Conservation (phyloP, 2,113 vertebrate species). For the Rhombomys opimus region DNA sequence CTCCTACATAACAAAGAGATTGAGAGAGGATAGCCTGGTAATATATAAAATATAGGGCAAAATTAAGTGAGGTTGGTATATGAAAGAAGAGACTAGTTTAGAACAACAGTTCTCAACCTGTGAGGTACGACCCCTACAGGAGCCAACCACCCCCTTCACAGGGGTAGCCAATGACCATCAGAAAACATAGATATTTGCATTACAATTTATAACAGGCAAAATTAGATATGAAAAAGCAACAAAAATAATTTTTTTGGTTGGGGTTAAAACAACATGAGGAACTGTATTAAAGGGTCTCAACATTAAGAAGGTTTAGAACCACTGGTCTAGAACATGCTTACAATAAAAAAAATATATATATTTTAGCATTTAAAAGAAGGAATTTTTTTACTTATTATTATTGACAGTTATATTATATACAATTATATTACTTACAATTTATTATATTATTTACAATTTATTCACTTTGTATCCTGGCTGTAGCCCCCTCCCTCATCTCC, state of each 20-base stretch:
- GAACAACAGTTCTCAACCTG: not conserved
- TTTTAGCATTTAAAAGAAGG: not conserved
- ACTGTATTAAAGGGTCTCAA: not conserved
- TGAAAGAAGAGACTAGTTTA: not conserved
- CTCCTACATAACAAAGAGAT: not conserved
- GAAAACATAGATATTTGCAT: not conserved
- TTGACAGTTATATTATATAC: no score
- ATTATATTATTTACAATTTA: no score
- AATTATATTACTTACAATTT: no score
- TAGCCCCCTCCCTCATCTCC: no score
- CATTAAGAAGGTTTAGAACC: not conserved
- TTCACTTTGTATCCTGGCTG: no score
- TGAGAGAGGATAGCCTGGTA: not conserved
- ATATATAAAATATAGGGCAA: not conserved
- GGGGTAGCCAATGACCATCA: no score
- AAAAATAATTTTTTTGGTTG: not conserved
- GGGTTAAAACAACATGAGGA: not conserved
- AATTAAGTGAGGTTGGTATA: not conserved
- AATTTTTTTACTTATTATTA: no score
- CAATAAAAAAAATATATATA: not conserved
- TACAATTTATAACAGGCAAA: not conserved
- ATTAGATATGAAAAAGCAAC: not conserved
- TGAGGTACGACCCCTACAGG: not conserved
- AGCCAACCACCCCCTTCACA: no score
- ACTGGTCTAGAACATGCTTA: not conserved